Percentiles rank a stretch among this genome's conserved stretches.
Evolutionary conservation across 1,140 invertebrate genomes (phyloP).

Genomic region (Goniozus legneri): DNA sequence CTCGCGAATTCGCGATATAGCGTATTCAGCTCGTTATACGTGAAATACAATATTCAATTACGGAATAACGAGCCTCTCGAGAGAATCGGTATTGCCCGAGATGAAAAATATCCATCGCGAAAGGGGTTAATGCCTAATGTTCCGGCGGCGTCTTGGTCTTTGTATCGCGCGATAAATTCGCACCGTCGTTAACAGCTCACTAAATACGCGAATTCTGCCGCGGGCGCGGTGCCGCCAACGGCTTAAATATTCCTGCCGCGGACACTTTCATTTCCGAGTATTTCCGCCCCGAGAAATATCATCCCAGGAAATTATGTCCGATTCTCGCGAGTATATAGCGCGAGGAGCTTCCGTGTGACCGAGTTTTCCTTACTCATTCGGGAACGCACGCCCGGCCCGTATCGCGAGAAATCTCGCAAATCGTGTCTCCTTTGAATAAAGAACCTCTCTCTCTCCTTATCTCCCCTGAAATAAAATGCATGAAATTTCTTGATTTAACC

Average conservation of each 20-base stretch:
- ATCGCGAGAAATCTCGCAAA: too few relatives aligned
- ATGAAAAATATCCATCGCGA: not conserved
- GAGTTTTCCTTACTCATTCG: not conserved
- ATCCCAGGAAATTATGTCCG: slow-evolving; percentile 24
- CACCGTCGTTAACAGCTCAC: not conserved
- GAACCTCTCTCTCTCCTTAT: too few relatives aligned
- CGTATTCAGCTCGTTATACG: not conserved
- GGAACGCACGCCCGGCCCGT: too few relatives aligned
- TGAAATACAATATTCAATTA: too few relatives aligned
- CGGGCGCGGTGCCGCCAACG: slow-evolving; percentile 1
- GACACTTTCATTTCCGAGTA: slow-evolving; percentile 29
- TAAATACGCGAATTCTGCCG: not conserved
- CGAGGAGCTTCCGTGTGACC: not conserved
- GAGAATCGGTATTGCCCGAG: too few relatives aligned
- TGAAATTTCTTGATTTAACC: too few relatives aligned
- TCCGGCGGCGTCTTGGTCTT: too few relatives aligned
- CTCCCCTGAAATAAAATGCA: too few relatives aligned
- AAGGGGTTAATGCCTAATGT: not conserved
- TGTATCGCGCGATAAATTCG: not conserved
- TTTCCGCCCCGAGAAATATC: slow-evolving; percentile 24
- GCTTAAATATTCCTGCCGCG: slow-evolving; percentile 24
- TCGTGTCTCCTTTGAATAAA: too few relatives aligned
- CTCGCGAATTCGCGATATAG: not conserved
- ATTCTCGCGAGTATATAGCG: not conserved
- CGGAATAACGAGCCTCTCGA: too few relatives aligned